Percentiles rank a stretch among this genome's conserved stretches.
phyloP scores from a whole-genome alignment of 2,113 vertebrate species.

The Leptocoma aspasia region DNA sequence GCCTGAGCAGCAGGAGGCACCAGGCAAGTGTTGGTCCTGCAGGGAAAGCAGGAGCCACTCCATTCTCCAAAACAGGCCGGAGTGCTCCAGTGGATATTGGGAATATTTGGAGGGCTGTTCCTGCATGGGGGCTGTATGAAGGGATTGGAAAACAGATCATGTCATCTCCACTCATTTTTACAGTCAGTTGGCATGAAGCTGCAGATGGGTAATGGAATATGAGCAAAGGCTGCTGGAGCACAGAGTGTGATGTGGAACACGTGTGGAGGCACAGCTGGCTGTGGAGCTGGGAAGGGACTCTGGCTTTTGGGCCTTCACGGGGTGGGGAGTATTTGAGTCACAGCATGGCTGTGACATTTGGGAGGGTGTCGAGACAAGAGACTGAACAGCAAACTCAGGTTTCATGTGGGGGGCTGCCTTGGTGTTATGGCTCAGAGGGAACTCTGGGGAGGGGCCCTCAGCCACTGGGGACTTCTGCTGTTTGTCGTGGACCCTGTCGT shows the following conservation, averaged over 20 bases:
- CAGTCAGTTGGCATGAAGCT: neutral
- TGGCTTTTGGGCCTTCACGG: neutral
- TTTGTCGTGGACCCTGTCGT: fast-evolving
- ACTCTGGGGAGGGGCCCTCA: neutral
- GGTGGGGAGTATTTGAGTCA: neutral
- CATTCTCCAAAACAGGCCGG: neutral
- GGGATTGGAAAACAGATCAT: neutral
- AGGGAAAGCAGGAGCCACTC: neutral
- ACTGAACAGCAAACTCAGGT: neutral
- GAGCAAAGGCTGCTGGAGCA: neutral
- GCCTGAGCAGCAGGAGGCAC: neutral
- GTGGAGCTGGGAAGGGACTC: neutral
- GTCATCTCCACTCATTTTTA: neutral
- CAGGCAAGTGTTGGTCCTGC: neutral
- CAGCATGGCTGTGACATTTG: neutral
- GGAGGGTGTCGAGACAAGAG: neutral
- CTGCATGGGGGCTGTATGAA: neutral
- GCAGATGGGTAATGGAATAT: neutral
- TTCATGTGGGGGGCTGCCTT: neutral
- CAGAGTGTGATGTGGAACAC: neutral
- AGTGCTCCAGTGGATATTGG: neutral
- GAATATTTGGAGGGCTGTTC: neutral
- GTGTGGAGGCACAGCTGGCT: neutral
- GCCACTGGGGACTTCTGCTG: neutral
- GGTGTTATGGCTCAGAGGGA: neutral